phyloP scores from a whole-genome alignment of 2,797 vertebrate genomes.

The Poecile montanus region DNA sequence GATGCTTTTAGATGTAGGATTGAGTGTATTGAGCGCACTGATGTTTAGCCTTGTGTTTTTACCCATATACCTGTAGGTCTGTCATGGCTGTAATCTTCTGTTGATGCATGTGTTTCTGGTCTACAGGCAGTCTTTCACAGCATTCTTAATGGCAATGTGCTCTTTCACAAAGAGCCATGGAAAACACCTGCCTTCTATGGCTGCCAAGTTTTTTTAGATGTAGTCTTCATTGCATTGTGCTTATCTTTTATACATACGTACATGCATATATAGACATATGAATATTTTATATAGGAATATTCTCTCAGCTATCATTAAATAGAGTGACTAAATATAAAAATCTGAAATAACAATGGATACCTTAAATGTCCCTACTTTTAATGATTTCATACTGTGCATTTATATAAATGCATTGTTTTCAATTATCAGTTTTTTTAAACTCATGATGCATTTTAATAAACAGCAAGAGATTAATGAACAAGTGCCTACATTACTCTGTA shows the following conservation, averaged over 20 bases:
- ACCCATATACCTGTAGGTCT: constrained; percentile 49
- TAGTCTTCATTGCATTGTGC: constrained; percentile 42
- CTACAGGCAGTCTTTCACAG: constrained; percentile 41
- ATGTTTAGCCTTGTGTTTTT: constrained; percentile 26
- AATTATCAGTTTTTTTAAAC: background rate
- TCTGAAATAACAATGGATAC: background rate
- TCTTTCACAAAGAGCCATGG: constrained; percentile 62
- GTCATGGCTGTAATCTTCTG: constrained; percentile 25
- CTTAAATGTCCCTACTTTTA: constrained; percentile 16
- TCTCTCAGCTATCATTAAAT: constrained; percentile 24
- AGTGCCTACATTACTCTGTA: background rate
- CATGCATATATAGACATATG: rapidly evolving
- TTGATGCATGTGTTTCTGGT: constrained; percentile 44
- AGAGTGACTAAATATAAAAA: background rate
- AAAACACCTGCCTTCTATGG: constrained; percentile 74
- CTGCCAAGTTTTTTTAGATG: constrained; percentile 46
- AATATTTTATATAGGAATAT: background rate
- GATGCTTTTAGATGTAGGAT: constrained; percentile 45
- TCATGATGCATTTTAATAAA: background rate
- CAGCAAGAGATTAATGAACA: background rate
- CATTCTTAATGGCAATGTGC: constrained; percentile 52
- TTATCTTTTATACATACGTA: constrained; percentile 57
- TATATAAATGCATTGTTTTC: constrained; percentile 20
- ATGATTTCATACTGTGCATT: constrained; percentile 3
- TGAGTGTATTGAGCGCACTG: background rate